Conservation (phyloP, 2,888 invertebrate genomes). For the Plebejus argus region DNA sequence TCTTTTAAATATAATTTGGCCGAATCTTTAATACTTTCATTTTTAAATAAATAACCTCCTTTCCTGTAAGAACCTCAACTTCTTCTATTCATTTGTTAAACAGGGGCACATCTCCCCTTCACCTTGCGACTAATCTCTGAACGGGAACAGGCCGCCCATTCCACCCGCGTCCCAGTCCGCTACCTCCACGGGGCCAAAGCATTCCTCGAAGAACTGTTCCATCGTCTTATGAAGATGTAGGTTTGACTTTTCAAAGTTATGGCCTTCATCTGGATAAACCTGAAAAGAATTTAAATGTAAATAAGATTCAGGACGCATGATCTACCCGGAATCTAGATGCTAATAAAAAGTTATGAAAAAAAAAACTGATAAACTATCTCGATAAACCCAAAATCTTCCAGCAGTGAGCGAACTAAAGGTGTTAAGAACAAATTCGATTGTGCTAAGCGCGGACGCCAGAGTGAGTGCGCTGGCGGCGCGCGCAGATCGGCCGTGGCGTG, state of each 20-base stretch:
- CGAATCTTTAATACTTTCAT: slow-evolving; percentile 18
- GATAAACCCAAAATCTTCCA: no score
- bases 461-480: no score
- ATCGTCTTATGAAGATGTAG: slow-evolving; percentile 91
- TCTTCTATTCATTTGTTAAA: neutral
- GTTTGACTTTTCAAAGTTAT: slow-evolving; percentile 86
- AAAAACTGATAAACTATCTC: no score
- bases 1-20: slow-evolving; percentile 30
- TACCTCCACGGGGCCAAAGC: slow-evolving; percentile 87
- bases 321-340: no score
- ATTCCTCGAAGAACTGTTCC: slow-evolving; percentile 93
- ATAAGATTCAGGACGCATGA: no score
- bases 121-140: slow-evolving; percentile 59
- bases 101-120: slow-evolving; percentile 27
- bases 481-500: no score
- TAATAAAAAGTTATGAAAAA: no score
- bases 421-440: no score
- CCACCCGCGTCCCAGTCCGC: slow-evolving; percentile 86
- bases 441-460: no score
- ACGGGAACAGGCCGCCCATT: slow-evolving; percentile 77
- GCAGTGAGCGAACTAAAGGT: no score
- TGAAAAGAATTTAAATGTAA: slow-evolving; percentile 53
- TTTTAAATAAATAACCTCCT: slow-evolving; percentile 20
- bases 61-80: neutral
- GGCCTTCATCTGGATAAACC: slow-evolving; percentile 94